phyloP scores from a whole-genome alignment of 2,113 vertebrate species.

The Cercocebus atys region DNA sequence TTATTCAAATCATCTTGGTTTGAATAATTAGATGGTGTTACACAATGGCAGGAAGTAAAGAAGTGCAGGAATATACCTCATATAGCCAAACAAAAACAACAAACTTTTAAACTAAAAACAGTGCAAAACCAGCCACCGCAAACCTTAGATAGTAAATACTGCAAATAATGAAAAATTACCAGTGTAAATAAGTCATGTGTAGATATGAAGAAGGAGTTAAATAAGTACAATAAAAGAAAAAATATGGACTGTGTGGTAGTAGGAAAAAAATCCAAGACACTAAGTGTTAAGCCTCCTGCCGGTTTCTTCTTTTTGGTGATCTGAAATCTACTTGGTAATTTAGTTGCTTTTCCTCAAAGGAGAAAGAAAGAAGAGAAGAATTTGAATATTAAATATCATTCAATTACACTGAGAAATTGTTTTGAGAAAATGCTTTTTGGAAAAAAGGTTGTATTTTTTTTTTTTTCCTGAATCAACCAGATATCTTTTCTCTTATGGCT shows the following conservation, averaged over 20 bases:
- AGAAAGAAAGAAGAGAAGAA: constrained; percentile 15
- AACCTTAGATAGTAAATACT: constrained; percentile 85
- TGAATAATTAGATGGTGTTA: background rate
- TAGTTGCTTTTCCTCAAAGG: constrained; percentile 46
- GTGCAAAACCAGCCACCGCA: constrained; percentile 83
- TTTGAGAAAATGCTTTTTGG: background rate
- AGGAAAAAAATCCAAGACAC: constrained; percentile 65
- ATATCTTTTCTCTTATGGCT: constrained; percentile 66
- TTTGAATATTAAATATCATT: background rate
- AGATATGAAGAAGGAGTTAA: constrained; percentile 86
- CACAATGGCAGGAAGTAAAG: constrained; percentile 87
- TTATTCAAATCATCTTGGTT: background rate
- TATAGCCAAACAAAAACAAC: constrained; percentile 81
- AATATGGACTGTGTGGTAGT: constrained; percentile 59
- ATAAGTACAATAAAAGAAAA: background rate
- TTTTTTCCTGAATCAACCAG: constrained; percentile 27
- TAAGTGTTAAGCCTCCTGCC: constrained; percentile 38
- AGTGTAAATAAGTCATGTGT: constrained; percentile 89
- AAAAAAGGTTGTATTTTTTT: background rate
- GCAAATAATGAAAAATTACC: constrained; percentile 88
- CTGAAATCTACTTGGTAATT: constrained; percentile 56
- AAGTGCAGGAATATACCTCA: constrained; percentile 87
- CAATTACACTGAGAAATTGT: background rate
- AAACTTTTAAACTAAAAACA: constrained; percentile 86
- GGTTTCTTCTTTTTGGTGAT: background rate